Evolutionary conservation across 2,113 vertebrate species (phyloP).

Genomic region (Vimba vimba): DNA sequence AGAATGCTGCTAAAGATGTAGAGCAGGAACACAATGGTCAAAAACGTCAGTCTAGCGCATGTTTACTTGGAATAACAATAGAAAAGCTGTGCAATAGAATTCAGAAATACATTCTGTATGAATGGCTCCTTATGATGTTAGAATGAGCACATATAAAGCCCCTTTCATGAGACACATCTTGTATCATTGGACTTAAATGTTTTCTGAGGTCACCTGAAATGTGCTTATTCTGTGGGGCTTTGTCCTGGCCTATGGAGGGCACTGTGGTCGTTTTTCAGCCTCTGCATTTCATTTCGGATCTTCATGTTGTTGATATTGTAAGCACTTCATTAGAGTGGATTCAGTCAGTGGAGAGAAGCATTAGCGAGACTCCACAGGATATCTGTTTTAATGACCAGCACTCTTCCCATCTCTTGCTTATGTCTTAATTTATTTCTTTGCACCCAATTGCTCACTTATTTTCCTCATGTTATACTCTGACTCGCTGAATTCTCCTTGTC

Average conservation of each 20-base stretch:
- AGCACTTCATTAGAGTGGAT: constrained; percentile 53
- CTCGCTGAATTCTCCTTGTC: background rate
- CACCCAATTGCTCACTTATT: constrained; percentile 17
- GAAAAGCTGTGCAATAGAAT: background rate
- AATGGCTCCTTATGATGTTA: background rate
- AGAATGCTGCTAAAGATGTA: no score
- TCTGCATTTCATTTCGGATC: constrained; percentile 71
- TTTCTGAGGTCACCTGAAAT: no score
- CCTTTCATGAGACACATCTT: background rate
- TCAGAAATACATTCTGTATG: background rate
- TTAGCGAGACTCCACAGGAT: constrained; percentile 46
- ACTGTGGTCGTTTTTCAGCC: constrained; percentile 39
- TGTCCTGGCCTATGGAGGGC: constrained; percentile 48
- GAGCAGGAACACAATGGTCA: background rate
- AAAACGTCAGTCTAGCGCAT: background rate
- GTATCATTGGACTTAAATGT: background rate
- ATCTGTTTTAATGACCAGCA: constrained; percentile 34
- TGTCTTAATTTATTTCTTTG: background rate
- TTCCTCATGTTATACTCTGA: background rate
- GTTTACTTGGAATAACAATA: background rate
- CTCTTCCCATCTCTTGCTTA: background rate
- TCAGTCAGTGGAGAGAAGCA: constrained; percentile 24
- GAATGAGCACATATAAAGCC: background rate
- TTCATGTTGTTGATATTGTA: constrained; percentile 26
- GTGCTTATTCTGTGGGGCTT: constrained; percentile 6